Conservation (phyloP, 2,797 vertebrate genomes). For the Psittacula derbiana region DNA sequence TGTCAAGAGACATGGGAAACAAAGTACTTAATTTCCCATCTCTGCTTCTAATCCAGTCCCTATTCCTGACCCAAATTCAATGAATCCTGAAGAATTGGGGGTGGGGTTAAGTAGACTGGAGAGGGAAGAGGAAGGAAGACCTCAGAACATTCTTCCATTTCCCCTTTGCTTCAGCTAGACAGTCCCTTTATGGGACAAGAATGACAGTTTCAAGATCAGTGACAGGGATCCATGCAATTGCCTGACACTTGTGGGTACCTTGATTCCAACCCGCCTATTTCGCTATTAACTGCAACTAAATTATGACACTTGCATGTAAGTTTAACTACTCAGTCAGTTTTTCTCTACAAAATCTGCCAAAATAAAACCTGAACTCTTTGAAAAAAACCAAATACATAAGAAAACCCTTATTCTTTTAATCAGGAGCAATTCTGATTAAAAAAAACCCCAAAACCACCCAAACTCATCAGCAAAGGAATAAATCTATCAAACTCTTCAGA, state of each 20-base stretch:
- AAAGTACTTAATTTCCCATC: background rate
- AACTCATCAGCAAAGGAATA: background rate
- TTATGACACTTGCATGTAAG: background rate
- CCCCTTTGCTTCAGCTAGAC: background rate
- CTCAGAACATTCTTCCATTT: background rate
- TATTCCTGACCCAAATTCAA: background rate
- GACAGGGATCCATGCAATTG: background rate
- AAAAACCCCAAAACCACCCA: no score
- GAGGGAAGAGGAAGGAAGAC: background rate
- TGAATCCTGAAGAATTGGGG: background rate
- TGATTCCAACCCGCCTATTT: background rate
- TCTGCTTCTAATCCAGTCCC: background rate
- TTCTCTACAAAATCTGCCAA: background rate
- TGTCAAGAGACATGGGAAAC: background rate
- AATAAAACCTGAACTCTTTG: background rate
- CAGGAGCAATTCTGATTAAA: background rate
- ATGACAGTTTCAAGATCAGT: background rate
- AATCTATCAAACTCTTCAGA: background rate
- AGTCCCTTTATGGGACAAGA: background rate
- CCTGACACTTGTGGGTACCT: background rate
- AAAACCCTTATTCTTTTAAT: background rate
- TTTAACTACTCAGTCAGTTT: background rate
- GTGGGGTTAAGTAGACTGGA: accelerated
- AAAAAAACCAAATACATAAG: background rate
- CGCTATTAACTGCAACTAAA: background rate